Conservation (phyloP, 2,888 invertebrate genomes). For the Litoditis marina region DNA sequence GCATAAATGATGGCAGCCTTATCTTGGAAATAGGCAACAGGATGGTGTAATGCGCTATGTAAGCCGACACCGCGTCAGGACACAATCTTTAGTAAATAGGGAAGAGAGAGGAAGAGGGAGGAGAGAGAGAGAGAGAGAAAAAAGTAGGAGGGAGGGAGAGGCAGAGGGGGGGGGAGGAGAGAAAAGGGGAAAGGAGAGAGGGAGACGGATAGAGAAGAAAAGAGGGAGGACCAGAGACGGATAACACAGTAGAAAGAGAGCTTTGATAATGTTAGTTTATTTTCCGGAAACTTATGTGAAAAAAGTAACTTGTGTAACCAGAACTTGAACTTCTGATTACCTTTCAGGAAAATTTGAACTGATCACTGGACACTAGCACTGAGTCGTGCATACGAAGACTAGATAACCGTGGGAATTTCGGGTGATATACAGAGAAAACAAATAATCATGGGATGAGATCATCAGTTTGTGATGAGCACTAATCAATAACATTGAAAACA, state of each 20-base stretch:
- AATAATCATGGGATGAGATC: background rate
- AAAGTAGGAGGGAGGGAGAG: background rate
- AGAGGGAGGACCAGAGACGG: background rate
- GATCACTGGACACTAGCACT: too few relatives aligned
- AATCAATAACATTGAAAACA: too few relatives aligned
- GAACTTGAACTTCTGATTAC: too few relatives aligned
- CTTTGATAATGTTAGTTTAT: background rate
- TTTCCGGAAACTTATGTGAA: background rate
- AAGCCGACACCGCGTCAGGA: too few relatives aligned
- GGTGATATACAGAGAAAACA: background rate
- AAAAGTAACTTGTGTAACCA: too few relatives aligned
- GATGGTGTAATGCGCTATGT: too few relatives aligned
- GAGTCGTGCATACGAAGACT: too few relatives aligned
- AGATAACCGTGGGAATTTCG: too few relatives aligned
- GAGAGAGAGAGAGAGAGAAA: background rate
- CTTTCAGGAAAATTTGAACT: too few relatives aligned
- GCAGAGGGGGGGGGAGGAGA: background rate
- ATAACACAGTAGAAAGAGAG: background rate
- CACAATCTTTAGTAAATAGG: slow-evolving; percentile 12
- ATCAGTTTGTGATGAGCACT: too few relatives aligned
- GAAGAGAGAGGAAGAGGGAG: background rate
- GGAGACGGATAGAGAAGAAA: background rate
- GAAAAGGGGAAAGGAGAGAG: background rate
- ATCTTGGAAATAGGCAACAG: too few relatives aligned
- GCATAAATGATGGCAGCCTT: too few relatives aligned